Evolutionary conservation across 2,113 vertebrate genomes (phyloP), one percentile per base, ranked within the genome.

Genomic region (Toxostoma redivivum): DNA sequence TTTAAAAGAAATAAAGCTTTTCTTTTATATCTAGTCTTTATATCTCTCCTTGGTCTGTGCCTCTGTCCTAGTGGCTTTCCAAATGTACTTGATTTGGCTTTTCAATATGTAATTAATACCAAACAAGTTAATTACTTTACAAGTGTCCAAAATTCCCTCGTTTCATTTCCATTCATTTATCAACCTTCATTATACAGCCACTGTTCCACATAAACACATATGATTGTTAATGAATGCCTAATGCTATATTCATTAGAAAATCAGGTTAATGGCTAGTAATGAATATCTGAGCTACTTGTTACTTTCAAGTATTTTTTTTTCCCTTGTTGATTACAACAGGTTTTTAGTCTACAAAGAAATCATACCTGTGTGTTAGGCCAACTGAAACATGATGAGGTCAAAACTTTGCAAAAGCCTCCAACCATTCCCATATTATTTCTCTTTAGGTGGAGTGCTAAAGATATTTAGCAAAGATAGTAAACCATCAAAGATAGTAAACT

Each of bases 1-100:
- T 94, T 97, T 88, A 79, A 94, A 97, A 97, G 97, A 97, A 96
- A 97, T 93, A 95, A 95, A 95, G 90, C 88, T 97, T 96, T 94
- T 96, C 90, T 89, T 95, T 95, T 94, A 44, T 92, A 84, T 91
- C 80, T 97, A 77, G 95, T 97, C 96, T 97, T 96, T 97, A 95
- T 82, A 95, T 96, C 95, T 97, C 97, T 92, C 96, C 94, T 97
- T 97, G 93, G 88, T 97, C 93, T 97, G 73, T 90, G 93, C 95
- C 91, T 96, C 80, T 79, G 95, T 96, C 92, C 81, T 95, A 94
- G 94, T 97, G 95, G 94, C 94, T 98, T 98, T 98, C 97, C 97
- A 98, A 98, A 98, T 96, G 96, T 97, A 98, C 98, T 99, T 98
- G 98, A 98, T 99, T 98, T 99, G 97, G 97, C 95, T 98, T 98